A percentile compares a stretch with the other conserved stretches of the same genome.
Conservation (phyloP, 2,797 vertebrate species). For the Acanthornis magna region DNA sequence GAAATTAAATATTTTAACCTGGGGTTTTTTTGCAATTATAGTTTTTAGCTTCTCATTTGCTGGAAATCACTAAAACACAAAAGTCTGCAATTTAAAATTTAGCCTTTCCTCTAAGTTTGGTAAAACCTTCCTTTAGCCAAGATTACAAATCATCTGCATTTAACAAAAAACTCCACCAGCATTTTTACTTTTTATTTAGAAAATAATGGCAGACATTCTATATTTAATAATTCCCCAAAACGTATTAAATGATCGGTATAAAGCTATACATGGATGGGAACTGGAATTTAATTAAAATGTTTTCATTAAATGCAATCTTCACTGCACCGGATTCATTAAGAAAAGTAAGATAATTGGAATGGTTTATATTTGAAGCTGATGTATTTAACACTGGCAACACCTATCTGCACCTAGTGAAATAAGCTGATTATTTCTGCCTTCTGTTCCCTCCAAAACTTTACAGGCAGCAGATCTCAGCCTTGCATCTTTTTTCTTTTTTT, state of each 20-base stretch:
- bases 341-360: neutral
- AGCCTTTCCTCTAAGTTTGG: neutral
- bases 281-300: neutral
- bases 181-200: neutral
- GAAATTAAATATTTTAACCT: neutral
- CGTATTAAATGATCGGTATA: neutral
- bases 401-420: neutral
- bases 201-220: neutral
- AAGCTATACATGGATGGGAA: neutral
- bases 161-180: neutral
- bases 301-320: neutral
- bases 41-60: neutral
- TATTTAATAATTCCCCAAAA: neutral
- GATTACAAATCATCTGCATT: neutral
- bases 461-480: neutral
- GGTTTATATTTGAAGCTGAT: neutral
- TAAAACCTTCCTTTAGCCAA: neutral
- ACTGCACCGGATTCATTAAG: neutral
- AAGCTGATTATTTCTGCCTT: slow-evolving; percentile 36
- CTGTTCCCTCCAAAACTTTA: neutral
- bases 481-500: neutral
- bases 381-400: slow-evolving; percentile 3
- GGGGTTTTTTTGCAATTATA: rapidly evolving
- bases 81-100: neutral
- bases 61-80: neutral